Evolutionary conservation across 92 coral and sea anemone species (phyloP).

Genomic region (Bergia puertoricense): DNA sequence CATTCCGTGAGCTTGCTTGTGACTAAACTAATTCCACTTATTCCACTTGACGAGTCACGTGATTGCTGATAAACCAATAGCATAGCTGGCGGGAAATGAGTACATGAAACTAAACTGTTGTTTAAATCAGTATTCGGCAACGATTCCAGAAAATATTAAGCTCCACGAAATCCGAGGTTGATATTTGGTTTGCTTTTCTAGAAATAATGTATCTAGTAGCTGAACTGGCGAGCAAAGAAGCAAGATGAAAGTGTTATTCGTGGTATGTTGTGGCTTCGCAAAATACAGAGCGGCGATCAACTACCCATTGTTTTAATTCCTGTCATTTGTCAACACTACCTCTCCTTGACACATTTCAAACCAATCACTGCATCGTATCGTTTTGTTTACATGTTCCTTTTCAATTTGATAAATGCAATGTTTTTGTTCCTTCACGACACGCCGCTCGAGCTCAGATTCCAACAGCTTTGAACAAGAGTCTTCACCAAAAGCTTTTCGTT

Average conservation of each 20-base stretch:
- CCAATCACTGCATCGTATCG: constrained; percentile 67
- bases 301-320: constrained; percentile 36
- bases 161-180: background rate
- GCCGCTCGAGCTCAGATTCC: constrained; percentile 14
- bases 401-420: constrained; percentile 37
- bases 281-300: constrained; percentile 31
- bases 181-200: background rate
- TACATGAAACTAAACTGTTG: constrained; percentile 4
- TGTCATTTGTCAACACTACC: constrained; percentile 77
- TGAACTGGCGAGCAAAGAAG: background rate
- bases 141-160: constrained; percentile 2
- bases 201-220: background rate
- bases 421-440: constrained; percentile 24
- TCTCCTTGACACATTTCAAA: constrained; percentile 75
- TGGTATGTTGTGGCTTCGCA: background rate
- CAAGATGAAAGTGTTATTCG: constrained; percentile 10
- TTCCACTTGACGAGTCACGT: constrained; percentile 46
- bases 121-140: constrained; percentile 10
- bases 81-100: constrained; percentile 49
- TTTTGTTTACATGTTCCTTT: constrained; percentile 68
- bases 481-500: background rate
- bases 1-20: constrained; percentile 50
- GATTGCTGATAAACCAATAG: constrained; percentile 31
- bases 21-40: constrained; percentile 47
- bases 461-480: constrained; percentile 9